Evolutionary conservation across 2,113 vertebrate genomes (phyloP), one percentile per base, ranked within the genome.

Genomic region (Neofelis nebulosa): DNA sequence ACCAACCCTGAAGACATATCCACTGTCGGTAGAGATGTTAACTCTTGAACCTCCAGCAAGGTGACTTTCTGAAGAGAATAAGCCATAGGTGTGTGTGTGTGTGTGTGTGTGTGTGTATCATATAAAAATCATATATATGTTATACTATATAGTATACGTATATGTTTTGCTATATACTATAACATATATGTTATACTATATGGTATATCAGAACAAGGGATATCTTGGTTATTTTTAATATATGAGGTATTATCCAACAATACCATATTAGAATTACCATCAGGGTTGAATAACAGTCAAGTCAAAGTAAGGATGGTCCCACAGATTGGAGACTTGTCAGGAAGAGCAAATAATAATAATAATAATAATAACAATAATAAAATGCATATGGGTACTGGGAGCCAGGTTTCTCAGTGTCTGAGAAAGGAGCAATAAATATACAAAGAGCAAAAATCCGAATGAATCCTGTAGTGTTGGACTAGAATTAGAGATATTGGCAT

Each of bases 201-300:
- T 1, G 50, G 27, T n/a, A 36, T 27, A 71, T 84, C 25, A 65
- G 69, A 97, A 84, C 3, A 63, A 94, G 71, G 25, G 38, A 78
- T 57, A 81, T n/a, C 83, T 83, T 74, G 65, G 73, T 84, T 90
- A 50, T 73, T 92, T 84, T 96, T 66, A n/a, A 85, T 85, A 74
- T 8, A 33, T 38, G 25, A 88, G 27, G 14, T 7, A n/a, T 50
- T 78, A n/a, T 50, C 38, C 21, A 83, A 65, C 57, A 76, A 31
- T 33, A 69, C 55, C 25, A 36, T 31, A 83, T 38, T 76, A 87
- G 78, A 23, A 80, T 25, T 93, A 27, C 23, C 61, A 92, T 29
- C 29, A 48, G 63, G 19, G 15, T 16, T 80, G 48, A 88, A 69
- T 27, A 68, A 8, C 50, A 50, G 23, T 74, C 87, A 91, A 79